Conservation (phyloP, 2,888 invertebrate species). For the Hyposoter dolosus region DNA sequence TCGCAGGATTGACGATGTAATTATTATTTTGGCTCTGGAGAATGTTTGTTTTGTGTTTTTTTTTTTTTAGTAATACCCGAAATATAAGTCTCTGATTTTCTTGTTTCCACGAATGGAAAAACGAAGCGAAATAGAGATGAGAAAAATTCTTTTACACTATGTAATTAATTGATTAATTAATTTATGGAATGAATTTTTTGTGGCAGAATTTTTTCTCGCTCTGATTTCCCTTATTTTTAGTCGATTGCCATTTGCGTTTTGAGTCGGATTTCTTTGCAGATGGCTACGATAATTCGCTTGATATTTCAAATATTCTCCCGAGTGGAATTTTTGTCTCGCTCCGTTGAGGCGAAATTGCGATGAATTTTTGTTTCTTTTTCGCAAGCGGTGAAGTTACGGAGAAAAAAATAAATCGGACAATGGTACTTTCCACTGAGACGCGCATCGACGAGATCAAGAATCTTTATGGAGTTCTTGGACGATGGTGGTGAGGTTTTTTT, state of each 20-base stretch:
- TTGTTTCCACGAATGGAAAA: conserved; percentile 15
- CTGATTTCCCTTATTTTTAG: not conserved
- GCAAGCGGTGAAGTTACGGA: conserved; percentile 58
- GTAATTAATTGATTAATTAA: not conserved
- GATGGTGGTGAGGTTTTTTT: conserved; percentile 41
- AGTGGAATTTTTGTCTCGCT: conserved; percentile 19
- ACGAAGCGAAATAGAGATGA: conserved; percentile 39
- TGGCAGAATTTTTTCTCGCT: conserved; percentile 20
- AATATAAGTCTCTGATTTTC: conserved; percentile 17
- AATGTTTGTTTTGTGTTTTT: conserved; percentile 34
- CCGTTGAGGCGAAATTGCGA: conserved; percentile 52
- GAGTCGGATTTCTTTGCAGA: conserved; percentile 10
- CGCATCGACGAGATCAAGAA: conserved; percentile 44
- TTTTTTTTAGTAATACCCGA: conserved; percentile 13
- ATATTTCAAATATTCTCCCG: conserved; percentile 12
- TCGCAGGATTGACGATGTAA: conserved; percentile 48
- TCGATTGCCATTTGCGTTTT: not conserved
- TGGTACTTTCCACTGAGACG: conserved; percentile 59
- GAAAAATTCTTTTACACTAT: conserved; percentile 23
- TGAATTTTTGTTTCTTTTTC: conserved; percentile 19
- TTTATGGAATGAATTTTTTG: conserved; percentile 9
- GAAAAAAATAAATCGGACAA: conserved; percentile 52
- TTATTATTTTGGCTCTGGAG: conserved; percentile 58
- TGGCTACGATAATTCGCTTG: conserved; percentile 17
- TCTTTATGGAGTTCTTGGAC: conserved; percentile 33